Evolutionary conservation across 2,113 vertebrate species (phyloP).

Genomic region (Myotis yumanensis): DNA sequence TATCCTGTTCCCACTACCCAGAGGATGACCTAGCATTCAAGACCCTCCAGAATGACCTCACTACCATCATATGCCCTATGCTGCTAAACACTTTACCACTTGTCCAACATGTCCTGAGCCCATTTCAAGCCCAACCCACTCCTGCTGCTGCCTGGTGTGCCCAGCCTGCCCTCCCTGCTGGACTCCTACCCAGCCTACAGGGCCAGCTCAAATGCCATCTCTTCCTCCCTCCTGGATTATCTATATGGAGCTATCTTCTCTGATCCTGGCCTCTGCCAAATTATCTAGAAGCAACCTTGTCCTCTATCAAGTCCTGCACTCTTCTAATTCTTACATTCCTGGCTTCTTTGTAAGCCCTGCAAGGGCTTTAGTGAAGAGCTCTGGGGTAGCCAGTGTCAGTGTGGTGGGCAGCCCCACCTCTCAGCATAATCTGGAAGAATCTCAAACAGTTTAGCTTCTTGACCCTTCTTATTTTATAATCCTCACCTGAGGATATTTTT

Average conservation of each 20-base stretch:
- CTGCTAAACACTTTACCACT: background rate
- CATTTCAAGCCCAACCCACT: background rate
- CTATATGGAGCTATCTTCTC: background rate
- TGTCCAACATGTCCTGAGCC: background rate
- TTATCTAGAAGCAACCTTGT: no score
- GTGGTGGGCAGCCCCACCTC: fast-evolving
- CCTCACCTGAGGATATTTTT: no score
- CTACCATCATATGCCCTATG: fast-evolving
- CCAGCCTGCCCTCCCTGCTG: background rate
- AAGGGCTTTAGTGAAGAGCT: background rate
- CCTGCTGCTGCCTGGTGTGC: background rate
- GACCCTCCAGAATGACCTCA: background rate
- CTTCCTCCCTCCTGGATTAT: no score
- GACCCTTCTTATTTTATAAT: background rate
- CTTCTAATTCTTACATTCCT: background rate
- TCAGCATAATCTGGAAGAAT: background rate
- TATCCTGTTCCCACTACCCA: background rate
- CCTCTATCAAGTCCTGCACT: background rate
- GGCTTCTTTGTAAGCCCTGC: background rate
- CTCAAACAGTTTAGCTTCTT: background rate
- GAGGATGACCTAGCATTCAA: background rate
- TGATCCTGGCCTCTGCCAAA: background rate
- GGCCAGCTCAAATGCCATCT: background rate
- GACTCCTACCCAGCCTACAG: background rate
- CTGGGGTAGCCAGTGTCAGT: background rate